Base-by-base conservation (phyloP, 1,140 invertebrate genomes). In the Lepidostoma basale region DNA sequence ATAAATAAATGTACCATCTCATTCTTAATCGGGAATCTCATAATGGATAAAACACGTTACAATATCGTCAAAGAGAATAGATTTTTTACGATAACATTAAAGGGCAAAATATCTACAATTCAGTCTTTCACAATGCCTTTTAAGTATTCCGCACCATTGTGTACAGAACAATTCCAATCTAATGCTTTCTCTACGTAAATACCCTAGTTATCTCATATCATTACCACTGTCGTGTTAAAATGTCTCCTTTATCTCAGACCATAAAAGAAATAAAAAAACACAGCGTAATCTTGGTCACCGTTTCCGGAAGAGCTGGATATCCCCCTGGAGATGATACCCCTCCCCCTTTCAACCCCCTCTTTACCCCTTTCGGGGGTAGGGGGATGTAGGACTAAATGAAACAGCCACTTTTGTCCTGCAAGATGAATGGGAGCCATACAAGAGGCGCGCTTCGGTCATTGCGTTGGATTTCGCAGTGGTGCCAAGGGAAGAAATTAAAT, bases 321-420 rank as follows among this genome's bases (percentile, higher is more conserved):
- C 16, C 52, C 52, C 8, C 36, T 42, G 18, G 52, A 56, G 58
- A 25, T 42, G 36, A 26, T 42, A 18, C 33, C 54, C 30, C 12
- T 30, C 18, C 28, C 52, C 25, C 14, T 26, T 18, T 14, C 9
- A 5, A 10, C 36, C 40, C 14, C 20, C 10, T 20, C 20, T 9
- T n/a, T n/a, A 8, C 56, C 56, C 22, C 26, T 49, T 36, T 22
- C 12, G 20, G 36, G 3, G 42, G n/a, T 8, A 10, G 47, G 25
- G 49, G 45, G 62, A 60, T 33, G 62, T 40, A 16, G 42, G 62
- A 70, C 62, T 62, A 66, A 66, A 70, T 62, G 68, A 70, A 70
- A 62, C 42, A 58, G 45, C 56, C 63, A 66, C 63, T 70, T 66
- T 70, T 70, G 68, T 70, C 60, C 56, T 39, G 44, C 12, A 52